Evolutionary conservation across 2,113 vertebrate species (phyloP).

Genomic region (Diglossa brunneiventris): DNA sequence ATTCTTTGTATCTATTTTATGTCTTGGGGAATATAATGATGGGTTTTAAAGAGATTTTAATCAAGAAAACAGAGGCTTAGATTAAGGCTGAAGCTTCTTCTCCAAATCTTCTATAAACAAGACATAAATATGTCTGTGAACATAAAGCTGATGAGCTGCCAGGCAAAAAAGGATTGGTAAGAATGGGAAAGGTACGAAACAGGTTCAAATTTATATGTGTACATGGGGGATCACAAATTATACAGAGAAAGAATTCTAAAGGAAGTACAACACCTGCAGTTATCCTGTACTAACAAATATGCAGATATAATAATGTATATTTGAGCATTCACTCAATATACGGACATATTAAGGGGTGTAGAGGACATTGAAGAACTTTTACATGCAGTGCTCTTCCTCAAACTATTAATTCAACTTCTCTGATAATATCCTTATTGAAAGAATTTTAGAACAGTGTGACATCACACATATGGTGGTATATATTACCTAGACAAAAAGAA

Average conservation of each 20-base stretch:
- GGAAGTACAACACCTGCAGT: neutral
- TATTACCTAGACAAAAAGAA: neutral
- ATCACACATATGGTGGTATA: no score
- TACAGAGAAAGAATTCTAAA: neutral
- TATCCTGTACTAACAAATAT: neutral
- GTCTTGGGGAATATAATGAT: neutral
- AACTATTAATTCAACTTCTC: neutral
- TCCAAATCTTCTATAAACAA: neutral
- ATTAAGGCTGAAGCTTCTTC: neutral
- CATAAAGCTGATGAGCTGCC: neutral
- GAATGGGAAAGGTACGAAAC: neutral
- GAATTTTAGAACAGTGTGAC: neutral
- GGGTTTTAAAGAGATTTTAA: neutral
- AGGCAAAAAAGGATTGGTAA: neutral
- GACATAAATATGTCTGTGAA: neutral
- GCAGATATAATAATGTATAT: neutral
- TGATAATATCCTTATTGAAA: neutral
- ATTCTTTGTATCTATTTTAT: neutral
- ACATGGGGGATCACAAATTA: neutral
- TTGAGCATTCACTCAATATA: neutral
- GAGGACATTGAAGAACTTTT: neutral
- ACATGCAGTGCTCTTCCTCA: neutral
- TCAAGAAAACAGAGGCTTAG: neutral
- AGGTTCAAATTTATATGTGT: neutral
- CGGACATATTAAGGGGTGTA: neutral